phyloP scores from a whole-genome alignment of 2,888 invertebrate species.

The Agrochola circellaris region DNA sequence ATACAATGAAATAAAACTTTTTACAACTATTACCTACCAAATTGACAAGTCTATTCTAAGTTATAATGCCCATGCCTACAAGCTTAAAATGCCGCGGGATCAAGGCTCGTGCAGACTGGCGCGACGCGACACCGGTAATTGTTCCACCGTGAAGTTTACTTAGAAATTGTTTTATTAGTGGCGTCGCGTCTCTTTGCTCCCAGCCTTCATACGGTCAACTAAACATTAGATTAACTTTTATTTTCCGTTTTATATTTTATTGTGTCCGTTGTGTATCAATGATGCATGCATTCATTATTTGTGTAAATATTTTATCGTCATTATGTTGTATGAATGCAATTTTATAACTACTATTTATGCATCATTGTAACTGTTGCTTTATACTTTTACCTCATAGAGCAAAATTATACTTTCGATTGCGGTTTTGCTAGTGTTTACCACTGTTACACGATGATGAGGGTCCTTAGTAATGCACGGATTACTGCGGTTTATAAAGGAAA shows the following conservation, averaged over 20 bases:
- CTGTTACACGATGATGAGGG: not conserved
- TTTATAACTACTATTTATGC: not conserved
- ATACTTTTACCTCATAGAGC: slow-evolving; percentile 6
- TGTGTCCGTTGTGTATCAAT: not conserved
- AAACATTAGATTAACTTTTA: not conserved
- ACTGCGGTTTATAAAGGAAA: not conserved
- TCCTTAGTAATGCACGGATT: not conserved
- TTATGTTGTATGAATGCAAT: not conserved
- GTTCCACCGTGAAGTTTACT: too few species aligned
- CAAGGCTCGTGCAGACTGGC: too few species aligned
- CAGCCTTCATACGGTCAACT: not conserved
- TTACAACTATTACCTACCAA: not conserved
- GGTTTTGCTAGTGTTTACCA: not conserved
- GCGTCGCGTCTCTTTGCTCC: too few species aligned
- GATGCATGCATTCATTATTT: not conserved
- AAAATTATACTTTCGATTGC: slow-evolving; percentile 2
- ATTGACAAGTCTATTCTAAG: not conserved
- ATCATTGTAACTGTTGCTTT: not conserved
- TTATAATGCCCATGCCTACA: not conserved
- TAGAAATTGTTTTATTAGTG: too few species aligned
- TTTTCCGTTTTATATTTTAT: not conserved
- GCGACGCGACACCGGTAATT: too few species aligned
- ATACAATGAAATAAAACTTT: not conserved
- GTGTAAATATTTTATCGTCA: not conserved
- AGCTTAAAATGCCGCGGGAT: not conserved